These are phyloP conservation scores for Hemibagrus wyckioides DNA, from an alignment of 2,113 vertebrate species.

Conservation along the genomic window DNA sequence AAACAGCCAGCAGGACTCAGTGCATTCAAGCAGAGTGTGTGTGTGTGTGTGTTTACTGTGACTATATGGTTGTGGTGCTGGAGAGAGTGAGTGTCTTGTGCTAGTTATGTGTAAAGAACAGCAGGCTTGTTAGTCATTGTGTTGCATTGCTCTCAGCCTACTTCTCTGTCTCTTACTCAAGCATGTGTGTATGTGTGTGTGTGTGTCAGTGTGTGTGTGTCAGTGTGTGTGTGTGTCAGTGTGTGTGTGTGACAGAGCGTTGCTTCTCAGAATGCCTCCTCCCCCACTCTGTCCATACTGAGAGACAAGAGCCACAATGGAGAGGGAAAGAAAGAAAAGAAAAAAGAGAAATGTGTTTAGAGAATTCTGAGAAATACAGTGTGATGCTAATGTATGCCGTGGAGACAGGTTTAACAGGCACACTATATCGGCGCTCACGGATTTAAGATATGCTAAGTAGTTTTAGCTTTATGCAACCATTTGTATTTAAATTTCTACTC, in stretches of 20 bases:
- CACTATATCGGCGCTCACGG: too few relatives aligned
- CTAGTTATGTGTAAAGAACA: constrained; percentile 24
- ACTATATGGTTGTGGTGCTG: constrained; percentile 4
- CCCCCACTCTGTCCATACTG: constrained; percentile 40
- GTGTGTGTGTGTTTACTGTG: not conserved
- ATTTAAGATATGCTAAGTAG: not conserved
- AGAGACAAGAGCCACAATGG: constrained; percentile 30
- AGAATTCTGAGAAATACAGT: constrained; percentile 11
- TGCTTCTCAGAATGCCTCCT: constrained; percentile 47
- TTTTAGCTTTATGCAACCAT: not conserved
- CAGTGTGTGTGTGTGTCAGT: constrained; percentile 25
- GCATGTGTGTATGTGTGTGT: constrained; percentile 16
- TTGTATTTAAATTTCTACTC: constrained; percentile 11
- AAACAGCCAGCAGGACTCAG: constrained; percentile 16
- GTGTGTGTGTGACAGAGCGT: constrained; percentile 21
- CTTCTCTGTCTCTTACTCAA: constrained; percentile 35
- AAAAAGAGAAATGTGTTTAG: constrained; percentile 14
- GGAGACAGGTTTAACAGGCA: not conserved
- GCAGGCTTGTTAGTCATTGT: constrained; percentile 42
- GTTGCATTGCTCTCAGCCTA: constrained; percentile 31
- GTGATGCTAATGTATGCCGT: not conserved
- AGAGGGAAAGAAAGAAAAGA: not conserved
- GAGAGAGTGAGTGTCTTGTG: not conserved
- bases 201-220: constrained; percentile 22
- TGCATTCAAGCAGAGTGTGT: constrained; percentile 21